These are phyloP conservation scores for Polypedilum vanderplanki DNA, from an alignment of 1,140 invertebrate genomes.

Conservation along the genomic window DNA sequence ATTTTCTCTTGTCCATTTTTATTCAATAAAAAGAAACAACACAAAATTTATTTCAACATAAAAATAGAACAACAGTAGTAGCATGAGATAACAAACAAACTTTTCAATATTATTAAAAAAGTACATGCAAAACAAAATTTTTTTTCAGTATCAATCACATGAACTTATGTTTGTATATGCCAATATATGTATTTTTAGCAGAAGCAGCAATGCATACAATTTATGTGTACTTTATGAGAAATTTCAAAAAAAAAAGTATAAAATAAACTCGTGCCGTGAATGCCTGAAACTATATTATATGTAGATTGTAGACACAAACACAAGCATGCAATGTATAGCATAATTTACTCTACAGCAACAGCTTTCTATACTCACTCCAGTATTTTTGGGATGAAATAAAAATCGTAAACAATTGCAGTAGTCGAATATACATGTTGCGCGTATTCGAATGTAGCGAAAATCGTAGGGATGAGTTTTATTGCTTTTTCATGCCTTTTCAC, in stretches of 20 bases:
- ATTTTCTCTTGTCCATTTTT: too few species aligned
- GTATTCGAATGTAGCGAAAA: background rate
- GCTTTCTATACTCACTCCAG: too few species aligned
- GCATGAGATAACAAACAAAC: conserved; percentile 15
- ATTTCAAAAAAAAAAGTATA: background rate
- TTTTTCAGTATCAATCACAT: background rate
- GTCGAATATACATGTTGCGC: background rate
- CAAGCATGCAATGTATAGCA: background rate
- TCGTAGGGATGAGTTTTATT: background rate
- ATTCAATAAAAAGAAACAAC: background rate
- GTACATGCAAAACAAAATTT: background rate
- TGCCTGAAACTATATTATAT: background rate
- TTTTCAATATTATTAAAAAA: conserved; percentile 8
- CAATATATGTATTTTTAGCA: background rate
- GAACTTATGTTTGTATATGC: background rate
- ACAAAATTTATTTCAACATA: background rate
- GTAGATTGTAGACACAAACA: background rate
- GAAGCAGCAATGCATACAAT: background rate
- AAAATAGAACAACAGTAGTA: background rate
- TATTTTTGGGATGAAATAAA: too few species aligned
- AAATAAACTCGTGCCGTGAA: conserved; percentile 17
- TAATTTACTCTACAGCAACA: background rate
- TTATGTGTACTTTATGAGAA: background rate
- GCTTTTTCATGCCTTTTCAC: conserved; percentile 4
- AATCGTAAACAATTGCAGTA: conserved; percentile 8